These are phyloP conservation scores for Eupelmus urozonus DNA, from an alignment of 2,888 invertebrate species.

Conservation along the genomic window DNA sequence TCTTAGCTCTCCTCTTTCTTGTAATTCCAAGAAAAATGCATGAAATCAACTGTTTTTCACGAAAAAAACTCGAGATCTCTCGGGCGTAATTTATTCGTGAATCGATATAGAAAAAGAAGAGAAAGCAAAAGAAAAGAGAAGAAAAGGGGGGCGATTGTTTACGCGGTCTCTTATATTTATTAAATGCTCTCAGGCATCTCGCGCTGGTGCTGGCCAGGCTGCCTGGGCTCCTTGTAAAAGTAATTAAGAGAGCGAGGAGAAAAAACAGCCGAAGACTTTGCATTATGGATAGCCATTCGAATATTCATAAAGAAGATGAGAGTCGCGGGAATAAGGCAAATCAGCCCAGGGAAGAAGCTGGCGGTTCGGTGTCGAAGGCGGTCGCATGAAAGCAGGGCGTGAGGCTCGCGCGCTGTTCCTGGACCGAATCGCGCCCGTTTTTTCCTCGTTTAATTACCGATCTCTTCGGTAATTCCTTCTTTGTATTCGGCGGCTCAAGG, in stretches of 20 bases:
- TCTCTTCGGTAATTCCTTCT: slow-evolving; percentile 68
- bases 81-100: neutral
- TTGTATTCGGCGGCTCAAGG: slow-evolving; percentile 62
- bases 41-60: neutral
- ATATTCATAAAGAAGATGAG: slow-evolving; percentile 59
- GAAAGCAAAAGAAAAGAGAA: neutral
- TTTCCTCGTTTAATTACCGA: slow-evolving; percentile 67
- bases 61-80: neutral
- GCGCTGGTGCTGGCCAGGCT: neutral
- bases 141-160: slow-evolving; percentile 6
- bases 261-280: slow-evolving; percentile 50
- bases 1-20: too few relatives aligned
- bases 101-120: neutral
- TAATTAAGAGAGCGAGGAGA: slow-evolving; percentile 52
- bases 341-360: neutral
- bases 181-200: slow-evolving; percentile 21
- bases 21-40: neutral
- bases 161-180: slow-evolving; percentile 10
- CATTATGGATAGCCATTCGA: slow-evolving; percentile 60
- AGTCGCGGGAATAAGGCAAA: slow-evolving; percentile 40
- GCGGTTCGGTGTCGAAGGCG: slow-evolving; percentile 21
- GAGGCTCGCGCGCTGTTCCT: slow-evolving; percentile 9
- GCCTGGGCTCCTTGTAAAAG: slow-evolving; percentile 45
- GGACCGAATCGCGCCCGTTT: slow-evolving; percentile 28
- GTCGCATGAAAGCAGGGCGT: slow-evolving; percentile 46